phyloP scores from a whole-genome alignment of 2,888 invertebrate genomes.

The Ochropacha duplaris region DNA sequence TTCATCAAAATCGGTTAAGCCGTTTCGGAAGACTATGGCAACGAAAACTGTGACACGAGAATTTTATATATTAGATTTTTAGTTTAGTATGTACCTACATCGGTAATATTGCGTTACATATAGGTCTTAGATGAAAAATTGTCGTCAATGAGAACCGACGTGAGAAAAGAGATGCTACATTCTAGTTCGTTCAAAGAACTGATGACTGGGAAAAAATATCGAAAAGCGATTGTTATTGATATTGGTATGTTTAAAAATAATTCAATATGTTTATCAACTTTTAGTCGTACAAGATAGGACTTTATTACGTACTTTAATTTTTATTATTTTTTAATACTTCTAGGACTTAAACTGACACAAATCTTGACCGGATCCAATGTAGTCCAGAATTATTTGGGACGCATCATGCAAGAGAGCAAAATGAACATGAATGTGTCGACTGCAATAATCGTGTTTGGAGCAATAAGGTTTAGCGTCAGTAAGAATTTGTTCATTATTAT shows the following conservation, averaged over 20 bases:
- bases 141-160: constrained; percentile 54
- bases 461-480: constrained; percentile 58
- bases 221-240: constrained; percentile 63
- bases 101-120: constrained; percentile 13
- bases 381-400: constrained; percentile 61
- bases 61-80: neutral
- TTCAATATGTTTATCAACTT: neutral
- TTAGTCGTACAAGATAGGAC: too few species aligned
- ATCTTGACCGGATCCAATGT: constrained; percentile 57
- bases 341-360: constrained; percentile 63
- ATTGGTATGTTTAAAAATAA: constrained; percentile 44
- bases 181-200: constrained; percentile 72
- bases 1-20: too few species aligned
- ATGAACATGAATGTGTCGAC: constrained; percentile 43
- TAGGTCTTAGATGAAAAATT: constrained; percentile 59
- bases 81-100: too few species aligned
- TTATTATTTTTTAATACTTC: neutral
- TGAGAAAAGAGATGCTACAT: constrained; percentile 71
- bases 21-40: too few species aligned
- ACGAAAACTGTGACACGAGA: too few species aligned
- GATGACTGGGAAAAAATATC: constrained; percentile 73
- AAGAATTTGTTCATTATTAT: constrained; percentile 22
- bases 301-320: too few species aligned
- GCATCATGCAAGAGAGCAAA: constrained; percentile 61
- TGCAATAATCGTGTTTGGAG: constrained; percentile 61